These are phyloP conservation scores for Eretmochelys imbricata DNA, from an alignment of 2,113 vertebrate genomes.

Conservation along the genomic window DNA sequence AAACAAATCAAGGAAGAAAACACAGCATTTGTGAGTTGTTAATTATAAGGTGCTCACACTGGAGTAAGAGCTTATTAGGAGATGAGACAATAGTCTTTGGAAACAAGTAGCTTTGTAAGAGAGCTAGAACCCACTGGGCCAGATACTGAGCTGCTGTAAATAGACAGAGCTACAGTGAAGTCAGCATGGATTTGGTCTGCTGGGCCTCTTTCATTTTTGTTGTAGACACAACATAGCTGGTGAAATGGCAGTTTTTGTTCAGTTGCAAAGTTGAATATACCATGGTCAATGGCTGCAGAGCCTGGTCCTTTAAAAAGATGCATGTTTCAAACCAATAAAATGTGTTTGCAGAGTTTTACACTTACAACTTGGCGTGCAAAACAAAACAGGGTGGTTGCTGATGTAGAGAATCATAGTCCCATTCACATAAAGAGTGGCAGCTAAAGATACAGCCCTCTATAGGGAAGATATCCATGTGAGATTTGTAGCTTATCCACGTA, in stretches of 20 bases:
- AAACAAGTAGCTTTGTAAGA: background rate
- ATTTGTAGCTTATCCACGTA: conserved; percentile 46
- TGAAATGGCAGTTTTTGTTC: fast-evolving
- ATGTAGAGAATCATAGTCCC: background rate
- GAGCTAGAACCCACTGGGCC: background rate
- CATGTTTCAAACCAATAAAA: background rate
- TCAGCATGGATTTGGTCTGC: fast-evolving
- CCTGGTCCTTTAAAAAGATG: background rate
- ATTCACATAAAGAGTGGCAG: background rate
- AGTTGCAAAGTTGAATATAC: fast-evolving
- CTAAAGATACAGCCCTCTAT: background rate
- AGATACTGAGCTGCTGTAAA: background rate
- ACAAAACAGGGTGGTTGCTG: background rate
- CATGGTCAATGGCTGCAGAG: fast-evolving
- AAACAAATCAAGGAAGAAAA: conserved; percentile 17
- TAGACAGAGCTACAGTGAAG: background rate
- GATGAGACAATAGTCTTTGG: background rate
- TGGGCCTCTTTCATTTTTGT: background rate
- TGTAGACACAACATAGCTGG: fast-evolving
- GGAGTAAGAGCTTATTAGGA: conserved; percentile 28
- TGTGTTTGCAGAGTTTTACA: background rate
- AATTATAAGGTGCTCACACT: conserved; percentile 26
- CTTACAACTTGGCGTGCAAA: background rate
- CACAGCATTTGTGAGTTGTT: conserved; percentile 26
- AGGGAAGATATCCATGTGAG: background rate